phyloP scores from a whole-genome alignment of 2,113 vertebrate species.

The Hydropotes inermis region DNA sequence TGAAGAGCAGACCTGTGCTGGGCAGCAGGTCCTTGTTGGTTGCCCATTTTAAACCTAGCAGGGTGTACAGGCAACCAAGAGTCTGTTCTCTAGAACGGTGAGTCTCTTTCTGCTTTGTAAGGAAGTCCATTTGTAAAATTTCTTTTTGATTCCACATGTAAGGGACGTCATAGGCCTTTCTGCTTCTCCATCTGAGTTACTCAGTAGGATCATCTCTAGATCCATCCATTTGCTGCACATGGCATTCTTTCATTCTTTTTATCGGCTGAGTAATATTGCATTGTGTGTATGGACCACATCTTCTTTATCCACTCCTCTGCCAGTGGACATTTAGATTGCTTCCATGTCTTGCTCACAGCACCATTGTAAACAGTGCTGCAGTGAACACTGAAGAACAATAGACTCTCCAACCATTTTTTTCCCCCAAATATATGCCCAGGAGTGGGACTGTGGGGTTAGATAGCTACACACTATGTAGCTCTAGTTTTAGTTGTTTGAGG shows the following conservation, averaged over 20 bases:
- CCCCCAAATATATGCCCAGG: neutral
- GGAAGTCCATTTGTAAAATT: neutral
- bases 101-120: neutral
- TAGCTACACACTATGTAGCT: neutral
- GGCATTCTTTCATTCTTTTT: neutral
- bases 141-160: neutral
- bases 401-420: neutral
- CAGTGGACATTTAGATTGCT: rapidly evolving
- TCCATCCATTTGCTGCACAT: rapidly evolving
- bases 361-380: neutral
- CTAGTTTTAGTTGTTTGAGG: neutral
- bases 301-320: neutral
- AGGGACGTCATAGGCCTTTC: rapidly evolving
- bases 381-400: neutral
- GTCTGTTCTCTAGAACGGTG: neutral
- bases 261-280: neutral
- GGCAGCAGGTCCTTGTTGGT: neutral
- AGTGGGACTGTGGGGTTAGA: neutral
- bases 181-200: neutral
- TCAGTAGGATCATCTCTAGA: neutral
- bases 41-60: neutral
- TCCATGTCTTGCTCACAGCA: neutral
- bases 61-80: neutral
- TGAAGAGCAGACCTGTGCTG: neutral
- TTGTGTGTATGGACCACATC: rapidly evolving